These are phyloP conservation scores for Astropecten irregularis DNA, from an alignment of 53 echinoderm and acorn worm genomes.

Conservation along the genomic window DNA sequence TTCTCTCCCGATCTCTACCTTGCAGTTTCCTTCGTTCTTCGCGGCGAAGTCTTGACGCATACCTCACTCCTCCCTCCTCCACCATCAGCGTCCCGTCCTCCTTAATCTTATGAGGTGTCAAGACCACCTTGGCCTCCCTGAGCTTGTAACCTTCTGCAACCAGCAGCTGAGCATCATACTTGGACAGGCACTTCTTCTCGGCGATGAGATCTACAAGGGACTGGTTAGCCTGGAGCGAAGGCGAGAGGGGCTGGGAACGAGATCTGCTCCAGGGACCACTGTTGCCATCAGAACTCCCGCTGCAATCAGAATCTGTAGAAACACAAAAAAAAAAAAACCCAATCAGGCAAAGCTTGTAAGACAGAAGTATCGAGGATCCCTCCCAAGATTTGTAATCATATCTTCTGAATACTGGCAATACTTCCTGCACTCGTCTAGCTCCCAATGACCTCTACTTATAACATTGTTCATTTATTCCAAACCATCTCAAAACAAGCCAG, in stretches of 20 bases:
- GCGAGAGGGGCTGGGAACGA: slow-evolving; percentile 59
- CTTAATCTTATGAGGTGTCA: slow-evolving; percentile 77
- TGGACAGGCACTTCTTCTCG: slow-evolving; percentile 82
- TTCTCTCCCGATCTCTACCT: slow-evolving; percentile 2
- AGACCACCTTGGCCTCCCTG: slow-evolving; percentile 70
- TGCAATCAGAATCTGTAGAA: slow-evolving; percentile 38
- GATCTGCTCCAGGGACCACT: slow-evolving; percentile 24
- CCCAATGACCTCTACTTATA: too few relatives aligned
- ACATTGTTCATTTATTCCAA: too few relatives aligned
- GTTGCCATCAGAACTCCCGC: slow-evolving; percentile 22
- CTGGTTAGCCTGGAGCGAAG: slow-evolving; percentile 75
- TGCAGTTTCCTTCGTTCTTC: slow-evolving; percentile 4
- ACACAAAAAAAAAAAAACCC: too few relatives aligned
- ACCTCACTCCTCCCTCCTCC: slow-evolving; percentile 25
- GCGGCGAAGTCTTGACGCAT: slow-evolving; percentile 23
- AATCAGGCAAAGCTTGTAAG: too few relatives aligned
- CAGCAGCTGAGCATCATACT: slow-evolving; percentile 83
- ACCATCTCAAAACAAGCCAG: too few relatives aligned
- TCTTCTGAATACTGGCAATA: too few relatives aligned
- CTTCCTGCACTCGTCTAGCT: too few relatives aligned
- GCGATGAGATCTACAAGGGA: slow-evolving; percentile 83
- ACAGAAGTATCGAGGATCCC: too few relatives aligned
- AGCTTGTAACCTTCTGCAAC: slow-evolving; percentile 90
- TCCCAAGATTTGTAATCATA: too few relatives aligned
- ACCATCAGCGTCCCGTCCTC: slow-evolving; percentile 63